Percentiles rank a stretch among this genome's conserved stretches.
phyloP scores from a whole-genome alignment of 64 coral and sea anemone genomes.

The Montipora efflorescens region DNA sequence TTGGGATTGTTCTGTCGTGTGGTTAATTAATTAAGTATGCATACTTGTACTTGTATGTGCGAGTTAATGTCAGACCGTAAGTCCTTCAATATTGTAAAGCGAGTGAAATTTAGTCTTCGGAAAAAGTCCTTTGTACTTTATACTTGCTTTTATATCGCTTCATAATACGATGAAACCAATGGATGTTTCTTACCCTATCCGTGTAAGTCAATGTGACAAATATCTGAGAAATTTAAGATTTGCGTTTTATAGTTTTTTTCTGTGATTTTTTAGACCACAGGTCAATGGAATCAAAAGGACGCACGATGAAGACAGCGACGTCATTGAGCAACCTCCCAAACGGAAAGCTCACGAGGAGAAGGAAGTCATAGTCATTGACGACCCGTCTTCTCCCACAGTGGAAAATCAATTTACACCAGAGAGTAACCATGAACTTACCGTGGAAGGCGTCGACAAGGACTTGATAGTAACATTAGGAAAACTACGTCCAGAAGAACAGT shows the following conservation, averaged over 20 bases:
- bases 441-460: constrained; percentile 45
- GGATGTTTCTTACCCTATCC: too few species aligned
- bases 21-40: too few species aligned
- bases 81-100: too few species aligned
- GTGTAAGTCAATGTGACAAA: too few species aligned
- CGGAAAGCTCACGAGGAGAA: constrained; percentile 52
- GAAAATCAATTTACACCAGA: neutral
- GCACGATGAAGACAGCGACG: neutral
- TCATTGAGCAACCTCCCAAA: constrained; percentile 42
- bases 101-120: too few species aligned
- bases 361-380: constrained; percentile 81
- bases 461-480: constrained; percentile 68
- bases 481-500: constrained; percentile 67
- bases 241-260: neutral
- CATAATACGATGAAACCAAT: too few species aligned
- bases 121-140: too few species aligned
- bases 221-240: neutral
- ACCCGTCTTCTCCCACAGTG: constrained; percentile 31
- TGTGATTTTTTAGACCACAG: constrained; percentile 34
- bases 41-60: too few species aligned
- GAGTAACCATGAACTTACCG: neutral
- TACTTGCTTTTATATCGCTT: too few species aligned
- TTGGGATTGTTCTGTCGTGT: too few species aligned
- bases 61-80: too few species aligned
- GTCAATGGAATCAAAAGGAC: constrained; percentile 67